Conservation (phyloP, 1,140 invertebrate genomes). For the Dreissena rostriformis region DNA sequence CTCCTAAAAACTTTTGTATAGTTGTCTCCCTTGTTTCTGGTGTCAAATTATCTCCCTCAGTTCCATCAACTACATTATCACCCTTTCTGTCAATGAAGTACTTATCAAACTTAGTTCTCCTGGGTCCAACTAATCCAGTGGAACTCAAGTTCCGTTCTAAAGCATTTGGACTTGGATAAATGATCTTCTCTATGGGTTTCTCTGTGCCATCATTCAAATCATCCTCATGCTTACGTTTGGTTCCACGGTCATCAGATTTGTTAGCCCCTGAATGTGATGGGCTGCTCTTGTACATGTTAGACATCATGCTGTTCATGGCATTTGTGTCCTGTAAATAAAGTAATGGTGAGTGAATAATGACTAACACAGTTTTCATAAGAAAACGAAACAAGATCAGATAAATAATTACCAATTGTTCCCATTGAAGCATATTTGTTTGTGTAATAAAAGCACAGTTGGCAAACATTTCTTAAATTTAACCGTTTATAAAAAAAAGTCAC, state of each 20-base stretch:
- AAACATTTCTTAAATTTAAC: neutral
- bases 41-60: neutral
- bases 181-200: conserved; percentile 4
- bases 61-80: neutral
- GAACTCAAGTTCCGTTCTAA: conserved; percentile 28
- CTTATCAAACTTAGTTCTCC: conserved; percentile 21
- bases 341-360: neutral
- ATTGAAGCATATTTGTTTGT: neutral
- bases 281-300: conserved; percentile 69
- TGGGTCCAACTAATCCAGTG: conserved; percentile 43
- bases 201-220: neutral
- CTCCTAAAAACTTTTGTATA: conserved; percentile 40
- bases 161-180: conserved; percentile 43
- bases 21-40: conserved; percentile 39
- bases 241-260: neutral
- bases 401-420: neutral
- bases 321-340: conserved; percentile 69
- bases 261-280: conserved; percentile 27
- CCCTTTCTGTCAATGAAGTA: conserved; percentile 46
- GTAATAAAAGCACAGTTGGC: neutral
- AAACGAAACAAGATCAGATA: neutral
- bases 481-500: neutral
- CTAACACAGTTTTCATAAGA: neutral
- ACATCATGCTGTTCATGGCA: conserved; percentile 72
- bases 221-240: neutral